A percentile compares a stretch with the other conserved stretches of the same genome.
These are phyloP conservation scores for Catharus ustulatus DNA, from an alignment of 2,797 vertebrate species.

Conservation along the genomic window DNA sequence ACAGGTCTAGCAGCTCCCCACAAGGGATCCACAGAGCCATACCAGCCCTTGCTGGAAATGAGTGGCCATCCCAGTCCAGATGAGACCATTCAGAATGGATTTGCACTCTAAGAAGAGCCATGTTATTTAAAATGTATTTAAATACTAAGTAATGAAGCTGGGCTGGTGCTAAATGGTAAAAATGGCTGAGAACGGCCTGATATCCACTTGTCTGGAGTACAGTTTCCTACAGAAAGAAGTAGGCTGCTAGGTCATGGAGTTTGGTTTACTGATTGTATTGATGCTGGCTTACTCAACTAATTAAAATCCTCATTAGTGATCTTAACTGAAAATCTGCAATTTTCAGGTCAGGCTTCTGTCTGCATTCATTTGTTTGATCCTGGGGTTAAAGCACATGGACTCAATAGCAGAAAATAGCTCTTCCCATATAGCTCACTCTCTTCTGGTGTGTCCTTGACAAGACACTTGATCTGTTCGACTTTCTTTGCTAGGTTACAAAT, in stretches of 20 bases:
- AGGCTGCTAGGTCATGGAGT: conserved; percentile 51
- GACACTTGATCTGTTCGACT: neutral
- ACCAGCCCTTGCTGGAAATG: neutral
- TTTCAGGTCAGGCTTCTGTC: conserved; percentile 51
- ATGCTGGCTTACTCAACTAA: conserved; percentile 43
- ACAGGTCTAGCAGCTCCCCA: neutral
- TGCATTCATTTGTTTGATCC: neutral
- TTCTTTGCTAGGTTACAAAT: neutral
- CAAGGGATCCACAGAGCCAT: fast-evolving
- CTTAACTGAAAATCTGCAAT: conserved; percentile 39
- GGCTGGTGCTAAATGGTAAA: neutral
- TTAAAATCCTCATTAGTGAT: conserved; percentile 69
- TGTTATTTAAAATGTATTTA: neutral
- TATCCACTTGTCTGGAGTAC: neutral
- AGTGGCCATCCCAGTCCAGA: neutral
- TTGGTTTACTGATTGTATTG: conserved; percentile 35
- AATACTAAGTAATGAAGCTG: neutral
- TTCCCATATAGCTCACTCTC: neutral
- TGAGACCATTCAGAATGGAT: neutral
- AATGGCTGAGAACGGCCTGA: neutral
- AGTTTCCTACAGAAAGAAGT: conserved; percentile 27
- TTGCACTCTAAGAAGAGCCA: neutral
- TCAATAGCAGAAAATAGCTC: conserved; percentile 56
- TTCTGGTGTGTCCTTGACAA: conserved; percentile 4
- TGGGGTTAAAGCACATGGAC: conserved; percentile 10